Conservation (phyloP, 1,140 invertebrate species). For the Drosophila eugracilis region DNA sequence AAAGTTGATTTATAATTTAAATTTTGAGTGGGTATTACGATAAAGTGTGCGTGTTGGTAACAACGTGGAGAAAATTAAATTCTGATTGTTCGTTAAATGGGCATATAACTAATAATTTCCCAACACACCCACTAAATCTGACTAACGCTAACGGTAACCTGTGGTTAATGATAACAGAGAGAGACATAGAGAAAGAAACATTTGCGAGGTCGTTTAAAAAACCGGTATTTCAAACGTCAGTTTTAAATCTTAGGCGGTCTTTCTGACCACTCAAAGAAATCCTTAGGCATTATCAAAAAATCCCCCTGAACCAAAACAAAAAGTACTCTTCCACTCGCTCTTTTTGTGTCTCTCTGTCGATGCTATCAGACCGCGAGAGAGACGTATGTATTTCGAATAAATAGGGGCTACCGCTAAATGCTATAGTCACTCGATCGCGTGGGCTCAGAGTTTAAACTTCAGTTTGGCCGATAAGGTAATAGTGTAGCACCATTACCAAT, state of each 20-base stretch:
- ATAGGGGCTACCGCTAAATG: slow-evolving; percentile 33
- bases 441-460: slow-evolving; percentile 10
- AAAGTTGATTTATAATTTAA: slow-evolving; percentile 37
- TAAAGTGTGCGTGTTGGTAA: slow-evolving; percentile 63
- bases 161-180: slow-evolving; percentile 25
- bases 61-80: slow-evolving; percentile 43
- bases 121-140: no score
- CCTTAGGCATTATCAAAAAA: slow-evolving; percentile 60
- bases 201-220: slow-evolving; percentile 7
- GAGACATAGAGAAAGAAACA: slow-evolving; percentile 5
- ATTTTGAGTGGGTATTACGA: slow-evolving; percentile 57
- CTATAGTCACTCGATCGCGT: slow-evolving; percentile 50
- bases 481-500: not conserved
- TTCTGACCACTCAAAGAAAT: slow-evolving; percentile 5
- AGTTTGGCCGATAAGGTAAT: slow-evolving; percentile 37
- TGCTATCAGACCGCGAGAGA: slow-evolving; percentile 42
- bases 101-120: slow-evolving; percentile 6
- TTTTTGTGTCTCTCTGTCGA: not conserved
- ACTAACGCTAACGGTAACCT: slow-evolving; percentile 21
- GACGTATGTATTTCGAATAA: slow-evolving; percentile 47
- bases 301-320: slow-evolving; percentile 41
- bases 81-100: slow-evolving; percentile 52
- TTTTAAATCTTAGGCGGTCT: slow-evolving; percentile 19
- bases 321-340: not conserved
- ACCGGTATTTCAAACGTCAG: slow-evolving; percentile 27